Conservation (phyloP, 1,140 invertebrate species). For the Pantala flavescens region DNA sequence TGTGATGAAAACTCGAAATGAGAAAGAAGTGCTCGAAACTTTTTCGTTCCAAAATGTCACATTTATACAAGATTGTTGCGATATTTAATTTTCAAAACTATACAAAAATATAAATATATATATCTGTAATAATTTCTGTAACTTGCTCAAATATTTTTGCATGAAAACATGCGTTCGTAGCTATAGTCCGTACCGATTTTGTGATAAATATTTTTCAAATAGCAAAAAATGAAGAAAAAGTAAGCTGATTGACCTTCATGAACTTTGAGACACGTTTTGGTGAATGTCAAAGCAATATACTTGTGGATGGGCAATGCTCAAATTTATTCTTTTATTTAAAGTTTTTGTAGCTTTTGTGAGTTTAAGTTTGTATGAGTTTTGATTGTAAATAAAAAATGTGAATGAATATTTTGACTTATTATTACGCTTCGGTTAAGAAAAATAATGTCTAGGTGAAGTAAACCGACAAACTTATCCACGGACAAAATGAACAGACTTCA, state of each 20-base stretch:
- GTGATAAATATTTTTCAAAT: conserved; percentile 8
- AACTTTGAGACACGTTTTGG: neutral
- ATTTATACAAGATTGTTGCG: too few species aligned
- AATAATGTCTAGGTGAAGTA: too few species aligned
- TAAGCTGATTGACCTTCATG: neutral
- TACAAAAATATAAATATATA: neutral
- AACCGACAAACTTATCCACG: too few species aligned
- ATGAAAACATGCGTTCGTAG: neutral
- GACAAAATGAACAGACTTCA: too few species aligned
- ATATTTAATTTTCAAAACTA: neutral
- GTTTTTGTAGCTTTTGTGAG: neutral
- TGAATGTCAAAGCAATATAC: neutral
- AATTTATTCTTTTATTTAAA: conserved; percentile 9
- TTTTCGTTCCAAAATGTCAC: too few species aligned
- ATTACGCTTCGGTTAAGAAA: too few species aligned
- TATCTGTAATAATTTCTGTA: conserved; percentile 10
- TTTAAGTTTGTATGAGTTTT: neutral
- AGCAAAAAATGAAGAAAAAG: neutral
- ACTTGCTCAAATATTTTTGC: conserved; percentile 10
- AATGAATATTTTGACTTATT: too few species aligned
- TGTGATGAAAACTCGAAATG: neutral
- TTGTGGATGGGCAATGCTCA: neutral
- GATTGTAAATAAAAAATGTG: neutral
- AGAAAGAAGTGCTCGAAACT: neutral
- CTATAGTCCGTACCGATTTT: neutral